These are phyloP conservation scores for Coracias cyanogaster DNA, from an alignment of 2,797 vertebrate species.

Conservation along the genomic window DNA sequence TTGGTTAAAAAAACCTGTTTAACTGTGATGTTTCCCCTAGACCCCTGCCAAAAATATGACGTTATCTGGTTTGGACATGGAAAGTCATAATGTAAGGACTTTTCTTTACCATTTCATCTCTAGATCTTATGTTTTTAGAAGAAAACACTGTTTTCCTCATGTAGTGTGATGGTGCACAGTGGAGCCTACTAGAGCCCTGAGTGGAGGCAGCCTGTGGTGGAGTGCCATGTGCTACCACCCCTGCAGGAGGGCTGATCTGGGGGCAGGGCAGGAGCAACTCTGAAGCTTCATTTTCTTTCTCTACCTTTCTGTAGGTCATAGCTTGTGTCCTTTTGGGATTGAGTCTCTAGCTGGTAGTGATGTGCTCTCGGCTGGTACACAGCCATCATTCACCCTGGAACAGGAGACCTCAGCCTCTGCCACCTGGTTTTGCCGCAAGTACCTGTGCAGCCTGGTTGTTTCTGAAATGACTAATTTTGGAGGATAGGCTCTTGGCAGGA, in stretches of 20 bases:
- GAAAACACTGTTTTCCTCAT: not conserved
- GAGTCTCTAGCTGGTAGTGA: too few species aligned
- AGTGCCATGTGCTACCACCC: rapidly evolving
- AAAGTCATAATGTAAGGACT: not conserved
- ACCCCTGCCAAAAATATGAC: not conserved
- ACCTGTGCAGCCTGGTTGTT: not conserved
- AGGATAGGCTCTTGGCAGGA: not conserved
- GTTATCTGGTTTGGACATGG: not conserved
- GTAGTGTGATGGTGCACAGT: rapidly evolving
- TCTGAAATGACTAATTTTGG: not conserved
- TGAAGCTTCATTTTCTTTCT: not conserved
- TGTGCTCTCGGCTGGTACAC: not conserved
- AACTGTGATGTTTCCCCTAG: not conserved
- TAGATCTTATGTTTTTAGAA: not conserved
- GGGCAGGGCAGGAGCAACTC: rapidly evolving
- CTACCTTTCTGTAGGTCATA: not conserved
- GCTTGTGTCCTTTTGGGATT: not conserved
- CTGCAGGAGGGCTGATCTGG: rapidly evolving
- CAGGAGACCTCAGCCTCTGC: not conserved
- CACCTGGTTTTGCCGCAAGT: not conserved
- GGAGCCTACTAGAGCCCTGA: rapidly evolving
- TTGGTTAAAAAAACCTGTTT: not conserved
- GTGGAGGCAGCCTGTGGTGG: rapidly evolving
- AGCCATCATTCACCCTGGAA: rapidly evolving
- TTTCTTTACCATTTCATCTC: not conserved